These are phyloP conservation scores for Menidia beryllina DNA, from an alignment of 2,113 vertebrate genomes.

Conservation along the genomic window DNA sequence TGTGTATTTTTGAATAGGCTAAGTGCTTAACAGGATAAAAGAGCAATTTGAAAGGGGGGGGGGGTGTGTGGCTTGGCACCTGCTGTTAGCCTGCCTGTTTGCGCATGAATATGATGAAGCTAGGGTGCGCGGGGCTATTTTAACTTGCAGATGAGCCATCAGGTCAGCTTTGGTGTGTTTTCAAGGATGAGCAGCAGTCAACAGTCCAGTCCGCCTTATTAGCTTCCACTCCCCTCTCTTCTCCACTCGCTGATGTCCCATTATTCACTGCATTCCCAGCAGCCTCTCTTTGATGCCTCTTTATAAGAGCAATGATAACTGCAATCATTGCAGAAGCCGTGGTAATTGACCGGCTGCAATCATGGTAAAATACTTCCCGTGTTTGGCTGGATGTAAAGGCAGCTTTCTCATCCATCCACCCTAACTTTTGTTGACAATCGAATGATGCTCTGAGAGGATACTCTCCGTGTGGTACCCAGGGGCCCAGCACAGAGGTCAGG, in stretches of 20 bases:
- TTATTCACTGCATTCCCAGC: constrained; percentile 53
- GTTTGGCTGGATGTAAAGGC: constrained; percentile 45
- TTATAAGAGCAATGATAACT: constrained; percentile 74
- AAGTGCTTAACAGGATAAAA: constrained; percentile 80
- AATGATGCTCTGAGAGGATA: constrained; percentile 55
- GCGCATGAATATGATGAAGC: constrained; percentile 80
- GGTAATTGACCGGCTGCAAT: constrained; percentile 75
- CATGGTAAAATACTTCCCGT: constrained; percentile 66
- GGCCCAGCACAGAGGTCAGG: constrained; percentile 60
- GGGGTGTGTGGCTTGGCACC: constrained; percentile 73
- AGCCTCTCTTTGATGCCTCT: constrained; percentile 73
- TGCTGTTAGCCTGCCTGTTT: constrained; percentile 75
- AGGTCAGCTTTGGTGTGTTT: constrained; percentile 76
- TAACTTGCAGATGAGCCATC: constrained; percentile 84
- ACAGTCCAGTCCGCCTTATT: constrained; percentile 67
- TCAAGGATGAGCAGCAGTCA: constrained; percentile 75
- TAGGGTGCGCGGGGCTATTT: constrained; percentile 67
- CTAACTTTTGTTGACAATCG: constrained; percentile 65
- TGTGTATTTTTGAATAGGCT: constrained; percentile 74
- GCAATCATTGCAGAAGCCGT: constrained; percentile 61
- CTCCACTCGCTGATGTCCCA: constrained; percentile 55
- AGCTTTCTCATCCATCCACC: constrained; percentile 18
- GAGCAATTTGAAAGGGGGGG: constrained; percentile 72
- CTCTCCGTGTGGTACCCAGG: constrained; percentile 30
- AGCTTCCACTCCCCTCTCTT: constrained; percentile 58